Evolutionary conservation across 2,888 invertebrate genomes (phyloP), one percentile per base, ranked within the genome.

Genomic region (Lithophane socia): DNA sequence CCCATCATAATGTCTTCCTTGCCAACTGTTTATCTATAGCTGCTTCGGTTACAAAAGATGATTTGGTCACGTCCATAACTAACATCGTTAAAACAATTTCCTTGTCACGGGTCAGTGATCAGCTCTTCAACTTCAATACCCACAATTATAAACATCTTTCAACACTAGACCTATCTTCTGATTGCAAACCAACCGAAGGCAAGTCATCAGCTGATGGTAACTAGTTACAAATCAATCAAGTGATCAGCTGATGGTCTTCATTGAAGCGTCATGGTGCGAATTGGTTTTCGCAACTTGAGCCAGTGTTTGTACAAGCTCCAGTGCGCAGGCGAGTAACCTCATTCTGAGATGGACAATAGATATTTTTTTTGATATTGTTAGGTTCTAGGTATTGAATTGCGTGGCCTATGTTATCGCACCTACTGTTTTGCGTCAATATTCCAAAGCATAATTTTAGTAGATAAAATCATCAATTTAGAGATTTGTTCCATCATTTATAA

Each of bases 281-380:
- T 76, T 70, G 49, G 66, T 60, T 85, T 77, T 80, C 85, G 82
- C 73, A 89, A 88, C 71, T 12, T 66, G 61, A 29, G 49, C 54
- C 65, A 77, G 61, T 80, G 61, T 80, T 84, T 83, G 80, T 71
- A 60, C 73, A 77, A 75, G 87, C 85, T 86, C 42, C 84, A 82
- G 63, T 86, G 89, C 79, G 74, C 89, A 84, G 73, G 73, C 60
- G 47, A 47, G 82, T 79, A 79, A 80, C 89, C 82, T 86, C 77
- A 68, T 78, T 88, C 44, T 77, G 42, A 84, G 86, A 86, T 77
- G 65, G 29, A 73, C 69, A 74, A 83, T 83, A 54, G 75, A 54
- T 68, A 4, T 61, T 66, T 64, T n/a, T 69, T 54, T 21, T 8
- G 21, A 47, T 42, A 44, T 76, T 74, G 71, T 73, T 82, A 66